Base-by-base conservation (phyloP, 2,113 vertebrate genomes). In the Phainopepla nitens region DNA sequence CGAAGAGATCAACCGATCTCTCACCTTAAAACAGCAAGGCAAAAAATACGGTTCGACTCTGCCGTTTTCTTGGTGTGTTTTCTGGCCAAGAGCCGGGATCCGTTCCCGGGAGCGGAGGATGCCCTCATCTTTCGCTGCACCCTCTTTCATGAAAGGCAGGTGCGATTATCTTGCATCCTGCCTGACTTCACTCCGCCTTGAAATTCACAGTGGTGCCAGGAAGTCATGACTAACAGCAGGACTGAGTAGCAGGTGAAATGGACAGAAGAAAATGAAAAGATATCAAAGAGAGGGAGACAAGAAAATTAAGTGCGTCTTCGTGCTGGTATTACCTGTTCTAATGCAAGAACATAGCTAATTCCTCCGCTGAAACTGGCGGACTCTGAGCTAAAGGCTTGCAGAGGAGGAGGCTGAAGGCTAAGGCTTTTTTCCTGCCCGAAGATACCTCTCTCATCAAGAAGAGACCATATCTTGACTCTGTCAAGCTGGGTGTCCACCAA, bases 231-330 rank as follows among this genome's bases (percentile, higher is more conserved):
- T 41, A 61, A 65, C 9, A 19, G 45, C 19, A 49, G 24, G n/a
- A 33, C 22, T 35, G 23, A 41, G 21, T 15, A 47, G 29, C n/a
- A 23, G 17, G 17, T 60, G 31, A n/a, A 36, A 44, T 2, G 9
- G 56, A 33, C 11, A 42, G 54, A 54, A 61, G 31, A 53, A 41
- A 66, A 39, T 7, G 2, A 9, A 13, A 22, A 35, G 44, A 79
- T 39, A 35, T 5, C 29, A 15, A n/a, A 45, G 33, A 7, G 4
- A 10, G 21, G 21, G 2, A 10, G 6, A 6, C 18, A 11, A 28
- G 6, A 20, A 39, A 33, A 24, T 12, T 15, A 49, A 45, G 11
- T 0, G 0, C 2, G 0, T 64, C 21, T 47, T 41, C 11, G 11
- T 50, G n/a, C 33, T 69, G 18, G 6, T 21, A 17, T 29, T 47